These are phyloP conservation scores for Periparus ater DNA, from an alignment of 2,797 vertebrate species.

Conservation along the genomic window DNA sequence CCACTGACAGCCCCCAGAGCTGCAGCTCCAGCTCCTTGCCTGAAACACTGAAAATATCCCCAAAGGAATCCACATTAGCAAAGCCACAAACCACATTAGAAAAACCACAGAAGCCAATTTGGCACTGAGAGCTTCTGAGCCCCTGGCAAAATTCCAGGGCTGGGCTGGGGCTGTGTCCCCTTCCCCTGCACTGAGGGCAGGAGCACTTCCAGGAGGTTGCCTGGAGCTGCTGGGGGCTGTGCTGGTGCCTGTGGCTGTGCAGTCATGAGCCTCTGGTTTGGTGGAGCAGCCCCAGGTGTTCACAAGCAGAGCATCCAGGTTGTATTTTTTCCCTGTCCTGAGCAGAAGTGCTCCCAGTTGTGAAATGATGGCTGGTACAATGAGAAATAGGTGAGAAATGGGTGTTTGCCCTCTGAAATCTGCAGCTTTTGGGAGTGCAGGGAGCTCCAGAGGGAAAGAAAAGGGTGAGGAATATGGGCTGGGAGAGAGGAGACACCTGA, in stretches of 20 bases:
- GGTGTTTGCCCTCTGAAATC: not conserved
- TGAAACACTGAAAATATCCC: constrained; percentile 27
- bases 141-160: constrained; percentile 33
- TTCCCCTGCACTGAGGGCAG: not conserved
- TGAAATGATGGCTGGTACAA: not conserved
- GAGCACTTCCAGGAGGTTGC: not conserved
- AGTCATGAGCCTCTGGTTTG: not conserved
- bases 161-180: not conserved
- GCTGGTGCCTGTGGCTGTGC: not conserved
- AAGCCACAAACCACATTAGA: constrained; percentile 65
- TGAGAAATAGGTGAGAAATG: not conserved
- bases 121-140: constrained; percentile 44
- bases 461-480: not conserved
- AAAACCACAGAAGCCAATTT: constrained; percentile 59
- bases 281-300: not conserved
- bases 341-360: not conserved
- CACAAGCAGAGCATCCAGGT: not conserved
- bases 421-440: not conserved
- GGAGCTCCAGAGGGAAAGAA: not conserved
- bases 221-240: not conserved
- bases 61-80: constrained; percentile 53
- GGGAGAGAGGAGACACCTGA: not conserved
- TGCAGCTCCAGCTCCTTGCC: constrained; percentile 28
- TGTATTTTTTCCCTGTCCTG: not conserved
- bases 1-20: not conserved